Percentiles rank a stretch among this genome's conserved stretches.
These are phyloP conservation scores for Sipunculus nudus DNA, from an alignment of 2,888 invertebrate species.

Conservation along the genomic window DNA sequence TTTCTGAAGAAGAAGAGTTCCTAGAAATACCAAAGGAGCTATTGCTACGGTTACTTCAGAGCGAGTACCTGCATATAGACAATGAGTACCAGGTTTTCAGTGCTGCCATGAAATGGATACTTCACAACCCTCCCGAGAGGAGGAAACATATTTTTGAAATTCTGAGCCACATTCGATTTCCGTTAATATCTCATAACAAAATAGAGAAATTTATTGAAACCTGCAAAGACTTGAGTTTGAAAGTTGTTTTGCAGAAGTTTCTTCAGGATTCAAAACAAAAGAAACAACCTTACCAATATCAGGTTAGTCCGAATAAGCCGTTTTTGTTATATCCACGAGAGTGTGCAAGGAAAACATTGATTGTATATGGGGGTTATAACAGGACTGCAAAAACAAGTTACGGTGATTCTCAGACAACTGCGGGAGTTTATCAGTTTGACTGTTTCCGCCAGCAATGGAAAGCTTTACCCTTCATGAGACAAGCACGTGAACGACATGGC, in stretches of 20 bases:
- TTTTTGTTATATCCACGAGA: constrained; percentile 75
- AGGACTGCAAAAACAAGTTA: constrained; percentile 81
- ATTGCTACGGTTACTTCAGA: constrained; percentile 80
- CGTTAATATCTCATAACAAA: constrained; percentile 82
- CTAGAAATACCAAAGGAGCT: constrained; percentile 82
- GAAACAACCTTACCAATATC: no score
- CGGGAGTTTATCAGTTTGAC: constrained; percentile 81
- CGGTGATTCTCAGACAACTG: constrained; percentile 79
- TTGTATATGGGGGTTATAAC: constrained; percentile 88
- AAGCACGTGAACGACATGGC: constrained; percentile 87
- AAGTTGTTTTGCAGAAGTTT: constrained; percentile 74
- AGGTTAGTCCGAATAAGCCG: no score
- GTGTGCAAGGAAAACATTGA: constrained; percentile 86
- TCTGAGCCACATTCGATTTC: constrained; percentile 81
- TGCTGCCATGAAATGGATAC: constrained; percentile 88
- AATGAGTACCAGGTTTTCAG: constrained; percentile 79
- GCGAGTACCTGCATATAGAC: constrained; percentile 87
- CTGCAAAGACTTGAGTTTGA: constrained; percentile 83
- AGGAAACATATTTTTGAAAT: constrained; percentile 87
- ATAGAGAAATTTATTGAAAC: constrained; percentile 81
- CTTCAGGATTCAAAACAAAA: constrained; percentile 46
- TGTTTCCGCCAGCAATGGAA: constrained; percentile 56
- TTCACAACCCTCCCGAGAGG: constrained; percentile 80
- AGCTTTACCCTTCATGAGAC: constrained; percentile 74
- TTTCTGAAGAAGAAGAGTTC: constrained; percentile 84